Base-by-base conservation (phyloP, 1,140 invertebrate species). In the Bombyx mandarina region DNA sequence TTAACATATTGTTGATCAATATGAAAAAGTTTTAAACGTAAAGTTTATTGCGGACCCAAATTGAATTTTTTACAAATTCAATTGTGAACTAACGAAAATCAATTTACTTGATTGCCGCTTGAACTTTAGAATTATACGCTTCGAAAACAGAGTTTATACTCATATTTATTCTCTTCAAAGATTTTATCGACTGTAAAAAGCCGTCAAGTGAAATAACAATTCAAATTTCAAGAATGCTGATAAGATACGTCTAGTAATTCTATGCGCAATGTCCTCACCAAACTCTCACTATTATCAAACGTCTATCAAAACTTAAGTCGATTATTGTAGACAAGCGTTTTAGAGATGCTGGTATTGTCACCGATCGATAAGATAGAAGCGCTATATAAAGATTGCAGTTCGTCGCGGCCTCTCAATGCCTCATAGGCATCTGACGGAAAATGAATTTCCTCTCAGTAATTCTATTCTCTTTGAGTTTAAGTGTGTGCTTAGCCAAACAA, bases 401-500 rank as follows among this genome's bases (percentile, higher is more conserved):
- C 71, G 65, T 62, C 58, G 22, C 51, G 58, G 58, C 56, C 64
- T 63, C 66, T 67, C 67, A 73, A 61, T 73, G 65, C 62, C 56
- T 59, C 54, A 45, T 44, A 56, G 56, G 60, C 12, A 49, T 43
- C 56, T 60, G 56, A 35, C 60, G 64, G 63, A 75, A 70, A 60
- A 79, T 79, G 76, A 65, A 69, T 72, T 67, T 64, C 45, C 47
- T 63, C 52, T 60, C 60, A 58, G 56, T 71, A 58, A 62, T 68
- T 46, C 22, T 75, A 69, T 69, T 60, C 57, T 56, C 73, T 64
- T 67, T 69, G 67, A 56, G 75, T 62, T 43, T 56, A 49, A 44
- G 54, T 52, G 51, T 66, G 61, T 65, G 59, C 42, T 26, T 72
- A 57, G 68, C 65, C 47, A 77, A 77, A 43, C 26, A 35, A 35